phyloP scores from a whole-genome alignment of 2,797 vertebrate genomes.

The Acanthopagrus latus region DNA sequence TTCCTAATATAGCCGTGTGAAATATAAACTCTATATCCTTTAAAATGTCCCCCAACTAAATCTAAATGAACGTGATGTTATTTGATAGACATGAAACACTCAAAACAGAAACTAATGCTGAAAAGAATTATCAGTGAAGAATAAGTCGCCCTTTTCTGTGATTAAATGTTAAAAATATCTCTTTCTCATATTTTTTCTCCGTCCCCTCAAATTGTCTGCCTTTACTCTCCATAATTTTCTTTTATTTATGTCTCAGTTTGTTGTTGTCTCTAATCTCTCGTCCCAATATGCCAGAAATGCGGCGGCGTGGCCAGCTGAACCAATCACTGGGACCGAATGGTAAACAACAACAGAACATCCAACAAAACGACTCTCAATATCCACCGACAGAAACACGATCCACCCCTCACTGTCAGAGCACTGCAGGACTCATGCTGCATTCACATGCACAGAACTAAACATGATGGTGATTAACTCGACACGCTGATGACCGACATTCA shows the following conservation, averaged over 20 bases:
- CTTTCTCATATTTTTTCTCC: neutral
- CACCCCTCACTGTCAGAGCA: neutral
- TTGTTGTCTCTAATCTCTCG: neutral
- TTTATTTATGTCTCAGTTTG: neutral
- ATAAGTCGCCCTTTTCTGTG: neutral
- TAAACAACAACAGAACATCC: conserved; percentile 33
- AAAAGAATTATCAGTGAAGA: neutral
- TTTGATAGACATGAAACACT: neutral
- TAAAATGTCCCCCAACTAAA: no score
- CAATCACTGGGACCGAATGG: conserved; percentile 1
- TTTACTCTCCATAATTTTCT: neutral
- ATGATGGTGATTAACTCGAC: neutral
- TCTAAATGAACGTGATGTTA: neutral
- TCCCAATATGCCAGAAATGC: conserved; percentile 30
- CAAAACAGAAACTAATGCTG: neutral
- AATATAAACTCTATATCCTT: neutral
- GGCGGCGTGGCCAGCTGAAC: conserved; percentile 13
- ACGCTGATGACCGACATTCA: no score
- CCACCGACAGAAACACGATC: neutral
- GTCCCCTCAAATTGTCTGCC: conserved; percentile 13
- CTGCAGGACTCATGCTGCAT: neutral
- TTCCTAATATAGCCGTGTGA: neutral
- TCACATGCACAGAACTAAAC: no score
- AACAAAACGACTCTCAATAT: conserved; percentile 7
- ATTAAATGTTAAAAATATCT: neutral